phyloP scores from a whole-genome alignment of 2,797 vertebrate genomes.

The Takifugu rubripes region DNA sequence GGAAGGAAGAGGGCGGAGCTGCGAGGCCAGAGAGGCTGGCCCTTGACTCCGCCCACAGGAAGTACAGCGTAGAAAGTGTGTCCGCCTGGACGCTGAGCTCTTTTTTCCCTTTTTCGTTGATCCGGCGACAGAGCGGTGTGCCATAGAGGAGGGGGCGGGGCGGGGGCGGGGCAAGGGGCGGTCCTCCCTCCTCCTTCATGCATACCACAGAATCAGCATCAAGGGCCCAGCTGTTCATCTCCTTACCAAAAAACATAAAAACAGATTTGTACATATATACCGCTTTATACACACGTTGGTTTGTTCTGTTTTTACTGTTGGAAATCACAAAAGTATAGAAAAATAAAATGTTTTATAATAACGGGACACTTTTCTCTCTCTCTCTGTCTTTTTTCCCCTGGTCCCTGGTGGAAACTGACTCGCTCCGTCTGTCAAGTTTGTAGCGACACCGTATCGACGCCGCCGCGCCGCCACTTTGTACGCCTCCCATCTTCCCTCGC shows the following conservation, averaged over 20 bases:
- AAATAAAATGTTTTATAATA: constrained; percentile 82
- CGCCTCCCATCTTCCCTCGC: constrained; percentile 64
- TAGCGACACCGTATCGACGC: constrained; percentile 59
- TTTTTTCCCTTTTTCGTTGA: constrained; percentile 17
- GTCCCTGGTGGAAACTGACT: constrained; percentile 73
- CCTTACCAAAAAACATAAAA: constrained; percentile 75
- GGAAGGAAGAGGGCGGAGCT: constrained; percentile 61
- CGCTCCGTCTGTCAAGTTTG: constrained; percentile 67
- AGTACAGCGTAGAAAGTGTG: constrained; percentile 67
- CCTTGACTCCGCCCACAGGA: constrained; percentile 62
- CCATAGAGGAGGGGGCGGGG: constrained; percentile 41
- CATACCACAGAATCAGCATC: constrained; percentile 71
- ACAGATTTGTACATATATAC: constrained; percentile 76
- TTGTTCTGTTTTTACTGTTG: constrained; percentile 52
- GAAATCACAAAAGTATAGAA: constrained; percentile 81
- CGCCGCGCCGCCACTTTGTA: constrained; percentile 54
- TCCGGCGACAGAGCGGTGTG: constrained; percentile 62
- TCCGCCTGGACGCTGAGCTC: constrained; percentile 56
- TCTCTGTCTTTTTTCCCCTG: constrained; percentile 54
- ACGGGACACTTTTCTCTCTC: constrained; percentile 65
- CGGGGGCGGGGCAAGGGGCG: constrained; percentile 19
- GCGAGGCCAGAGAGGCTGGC: constrained; percentile 52
- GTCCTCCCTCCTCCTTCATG: constrained; percentile 61
- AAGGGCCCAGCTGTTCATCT: constrained; percentile 68
- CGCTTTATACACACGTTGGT: constrained; percentile 67